phyloP scores from a whole-genome alignment of 2,797 vertebrate species.

The Crax fasciolata region DNA sequence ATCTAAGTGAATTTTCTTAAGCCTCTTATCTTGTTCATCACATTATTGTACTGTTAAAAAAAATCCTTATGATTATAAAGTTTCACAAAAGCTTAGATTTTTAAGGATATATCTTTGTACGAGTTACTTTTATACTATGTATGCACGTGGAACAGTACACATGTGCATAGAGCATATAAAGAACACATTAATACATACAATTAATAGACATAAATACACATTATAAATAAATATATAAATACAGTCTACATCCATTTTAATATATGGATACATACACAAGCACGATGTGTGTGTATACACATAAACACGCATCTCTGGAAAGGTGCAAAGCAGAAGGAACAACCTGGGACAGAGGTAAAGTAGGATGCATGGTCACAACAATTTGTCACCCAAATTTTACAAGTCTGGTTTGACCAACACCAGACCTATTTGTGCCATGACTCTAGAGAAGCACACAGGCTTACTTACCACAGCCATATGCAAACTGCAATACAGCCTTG shows the following conservation, averaged over 20 bases:
- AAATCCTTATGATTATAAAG: not conserved
- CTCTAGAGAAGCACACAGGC: not conserved
- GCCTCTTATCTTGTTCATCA: not conserved
- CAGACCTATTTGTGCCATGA: not conserved
- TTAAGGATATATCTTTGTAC: not conserved
- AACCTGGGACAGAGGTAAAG: not conserved
- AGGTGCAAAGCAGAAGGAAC: not conserved
- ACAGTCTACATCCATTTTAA: not conserved
- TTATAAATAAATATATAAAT: not conserved
- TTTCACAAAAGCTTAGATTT: not conserved
- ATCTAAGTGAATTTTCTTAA: not conserved
- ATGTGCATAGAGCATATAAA: not conserved
- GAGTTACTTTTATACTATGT: not conserved
- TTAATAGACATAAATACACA: rapidly evolving
- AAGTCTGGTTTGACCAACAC: not conserved
- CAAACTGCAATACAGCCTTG: not conserved
- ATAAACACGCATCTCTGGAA: rapidly evolving
- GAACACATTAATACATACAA: rapidly evolving
- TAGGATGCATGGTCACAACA: not conserved
- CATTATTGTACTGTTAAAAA: not conserved
- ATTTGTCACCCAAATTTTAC: not conserved
- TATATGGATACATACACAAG: not conserved
- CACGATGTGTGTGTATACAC: rapidly evolving
- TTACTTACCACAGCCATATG: constrained; percentile 12
- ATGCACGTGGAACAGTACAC: rapidly evolving